Evolutionary conservation across 2,113 vertebrate species (phyloP).

Genomic region (Edolisoma coerulescens): DNA sequence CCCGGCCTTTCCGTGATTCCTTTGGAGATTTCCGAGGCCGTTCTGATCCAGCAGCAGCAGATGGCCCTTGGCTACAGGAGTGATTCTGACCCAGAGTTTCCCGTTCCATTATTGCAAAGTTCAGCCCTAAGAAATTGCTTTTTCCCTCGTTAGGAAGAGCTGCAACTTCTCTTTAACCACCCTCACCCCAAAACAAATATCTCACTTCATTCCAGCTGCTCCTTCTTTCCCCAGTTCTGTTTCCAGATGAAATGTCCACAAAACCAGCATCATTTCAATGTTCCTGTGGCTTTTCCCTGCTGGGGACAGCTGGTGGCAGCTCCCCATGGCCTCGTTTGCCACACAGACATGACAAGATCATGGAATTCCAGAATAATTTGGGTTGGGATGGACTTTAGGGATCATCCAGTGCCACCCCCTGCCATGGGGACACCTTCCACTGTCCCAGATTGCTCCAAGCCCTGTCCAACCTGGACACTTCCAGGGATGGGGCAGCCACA

Average conservation of each 20-base stretch:
- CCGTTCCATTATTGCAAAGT: background rate
- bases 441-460: background rate
- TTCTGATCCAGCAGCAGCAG: background rate
- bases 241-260: background rate
- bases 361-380: background rate
- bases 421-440: background rate
- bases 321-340: background rate
- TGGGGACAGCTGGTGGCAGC: background rate
- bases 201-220: background rate
- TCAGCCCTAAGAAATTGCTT: background rate
- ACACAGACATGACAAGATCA: background rate
- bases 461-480: accelerated
- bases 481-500: background rate
- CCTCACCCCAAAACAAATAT: background rate
- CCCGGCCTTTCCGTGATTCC: background rate
- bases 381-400: background rate
- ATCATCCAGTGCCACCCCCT: background rate
- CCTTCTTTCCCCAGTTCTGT: background rate
- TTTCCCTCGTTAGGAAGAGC: background rate
- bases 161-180: background rate
- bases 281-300: background rate
- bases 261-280: background rate
- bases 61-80: background rate
- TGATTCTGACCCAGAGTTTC: background rate
- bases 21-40: background rate